phyloP scores from a whole-genome alignment of 2,888 invertebrate genomes.

The Clepsis dumicolana region DNA sequence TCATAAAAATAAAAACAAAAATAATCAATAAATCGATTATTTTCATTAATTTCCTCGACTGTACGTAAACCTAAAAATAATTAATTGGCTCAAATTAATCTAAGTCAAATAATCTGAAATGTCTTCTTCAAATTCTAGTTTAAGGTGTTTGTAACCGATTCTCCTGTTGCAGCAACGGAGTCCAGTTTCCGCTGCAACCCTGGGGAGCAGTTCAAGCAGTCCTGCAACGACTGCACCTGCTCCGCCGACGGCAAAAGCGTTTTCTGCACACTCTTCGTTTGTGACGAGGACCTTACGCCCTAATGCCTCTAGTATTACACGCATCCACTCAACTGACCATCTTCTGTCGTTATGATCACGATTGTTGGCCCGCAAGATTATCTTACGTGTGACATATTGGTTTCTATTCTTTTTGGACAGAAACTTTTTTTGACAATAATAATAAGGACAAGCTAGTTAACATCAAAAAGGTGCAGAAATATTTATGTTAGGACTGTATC shows the following conservation, averaged over 20 bases:
- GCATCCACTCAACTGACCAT: neutral
- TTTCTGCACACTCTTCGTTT: constrained; percentile 78
- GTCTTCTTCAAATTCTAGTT: neutral
- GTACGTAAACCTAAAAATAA: too few species aligned
- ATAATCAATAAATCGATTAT: too few species aligned
- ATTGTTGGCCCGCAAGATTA: neutral
- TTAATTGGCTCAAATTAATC: neutral
- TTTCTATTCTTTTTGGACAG: neutral
- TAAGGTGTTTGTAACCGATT: neutral
- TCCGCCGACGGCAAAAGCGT: constrained; percentile 76
- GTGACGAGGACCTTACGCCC: constrained; percentile 64
- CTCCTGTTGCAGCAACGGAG: constrained; percentile 57
- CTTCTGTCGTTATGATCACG: neutral
- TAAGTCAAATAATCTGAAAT: neutral
- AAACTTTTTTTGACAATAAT: neutral
- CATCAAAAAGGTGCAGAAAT: neutral
- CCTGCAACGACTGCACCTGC: constrained; percentile 84
- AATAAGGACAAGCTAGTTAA: neutral
- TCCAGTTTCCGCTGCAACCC: constrained; percentile 80
- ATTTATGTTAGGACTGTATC: neutral
- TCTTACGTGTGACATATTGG: neutral
- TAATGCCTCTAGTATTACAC: constrained; percentile 46
- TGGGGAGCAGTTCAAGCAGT: constrained; percentile 76
- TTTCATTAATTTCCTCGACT: too few species aligned
- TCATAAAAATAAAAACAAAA: too few species aligned